These are phyloP conservation scores for Pandemis cinnamomeana DNA, from an alignment of 2,888 invertebrate genomes.

Conservation along the genomic window DNA sequence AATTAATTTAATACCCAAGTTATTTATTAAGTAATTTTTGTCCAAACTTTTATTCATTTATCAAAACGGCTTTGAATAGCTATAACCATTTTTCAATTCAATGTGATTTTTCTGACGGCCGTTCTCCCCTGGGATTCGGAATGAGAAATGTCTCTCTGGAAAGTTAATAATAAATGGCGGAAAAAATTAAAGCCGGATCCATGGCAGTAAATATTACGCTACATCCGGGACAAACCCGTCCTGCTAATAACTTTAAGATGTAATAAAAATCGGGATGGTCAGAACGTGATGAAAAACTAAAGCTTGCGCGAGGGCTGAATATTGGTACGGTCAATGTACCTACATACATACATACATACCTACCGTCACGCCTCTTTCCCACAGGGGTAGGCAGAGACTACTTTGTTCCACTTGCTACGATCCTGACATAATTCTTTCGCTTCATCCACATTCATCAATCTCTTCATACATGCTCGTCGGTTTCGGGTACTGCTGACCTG, in stretches of 20 bases:
- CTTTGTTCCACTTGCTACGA: no score
- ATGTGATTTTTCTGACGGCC: slow-evolving; percentile 19
- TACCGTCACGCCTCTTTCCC: no score
- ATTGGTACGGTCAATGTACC: no score
- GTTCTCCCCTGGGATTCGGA: slow-evolving; percentile 3
- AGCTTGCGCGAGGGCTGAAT: no score
- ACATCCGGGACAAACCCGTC: background rate
- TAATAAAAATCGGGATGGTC: background rate
- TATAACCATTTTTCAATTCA: slow-evolving; percentile 20
- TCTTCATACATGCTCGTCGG: no score
- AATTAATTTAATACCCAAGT: background rate
- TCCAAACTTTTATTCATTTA: slow-evolving; percentile 18
- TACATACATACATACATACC: no score
- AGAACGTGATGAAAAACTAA: background rate
- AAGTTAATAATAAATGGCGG: slow-evolving; percentile 6
- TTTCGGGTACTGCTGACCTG: no score
- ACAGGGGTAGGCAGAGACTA: no score
- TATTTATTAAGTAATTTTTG: slow-evolving; percentile 3
- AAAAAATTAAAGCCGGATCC: background rate
- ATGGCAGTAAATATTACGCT: background rate
- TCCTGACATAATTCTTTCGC: no score
- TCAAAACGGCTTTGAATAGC: slow-evolving; percentile 18
- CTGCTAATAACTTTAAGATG: background rate
- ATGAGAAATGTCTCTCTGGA: slow-evolving; percentile 15
- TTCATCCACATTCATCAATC: no score